Evolutionary conservation across 2,113 vertebrate genomes (phyloP).

Genomic region (Lipophrys pholis): DNA sequence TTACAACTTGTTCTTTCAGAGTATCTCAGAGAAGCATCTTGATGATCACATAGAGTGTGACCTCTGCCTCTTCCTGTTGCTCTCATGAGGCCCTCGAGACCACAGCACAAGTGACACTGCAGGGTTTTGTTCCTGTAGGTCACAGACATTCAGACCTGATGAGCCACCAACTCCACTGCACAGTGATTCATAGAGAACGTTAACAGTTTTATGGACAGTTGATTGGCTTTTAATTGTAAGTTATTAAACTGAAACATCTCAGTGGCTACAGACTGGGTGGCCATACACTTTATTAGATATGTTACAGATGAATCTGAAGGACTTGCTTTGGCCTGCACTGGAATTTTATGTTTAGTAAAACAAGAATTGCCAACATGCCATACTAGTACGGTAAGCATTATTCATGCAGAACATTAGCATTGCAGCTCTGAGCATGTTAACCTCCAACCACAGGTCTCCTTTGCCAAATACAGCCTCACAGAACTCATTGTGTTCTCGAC

Average conservation of each 20-base stretch:
- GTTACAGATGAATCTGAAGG: neutral
- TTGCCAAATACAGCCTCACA: neutral
- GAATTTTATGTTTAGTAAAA: neutral
- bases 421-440: neutral
- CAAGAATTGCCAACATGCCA: neutral
- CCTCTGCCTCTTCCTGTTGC: neutral
- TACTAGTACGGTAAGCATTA: neutral
- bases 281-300: neutral
- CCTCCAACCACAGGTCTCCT: neutral
- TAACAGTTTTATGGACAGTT: too few species aligned
- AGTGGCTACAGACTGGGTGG: neutral
- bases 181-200: too few species aligned
- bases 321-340: neutral
- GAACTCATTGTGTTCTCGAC: neutral
- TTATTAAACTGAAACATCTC: neutral
- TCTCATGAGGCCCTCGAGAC: neutral
- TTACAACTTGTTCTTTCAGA: neutral
- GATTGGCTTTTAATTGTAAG: neutral
- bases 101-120: neutral
- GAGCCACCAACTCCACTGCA: neutral
- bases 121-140: slow-evolving; percentile 16
- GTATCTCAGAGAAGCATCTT: neutral
- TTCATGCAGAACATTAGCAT: neutral
- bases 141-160: slow-evolving; percentile 14
- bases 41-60: slow-evolving; percentile 7